phyloP scores from a whole-genome alignment of 2,888 invertebrate species.

The Protodeltote pygarga region DNA sequence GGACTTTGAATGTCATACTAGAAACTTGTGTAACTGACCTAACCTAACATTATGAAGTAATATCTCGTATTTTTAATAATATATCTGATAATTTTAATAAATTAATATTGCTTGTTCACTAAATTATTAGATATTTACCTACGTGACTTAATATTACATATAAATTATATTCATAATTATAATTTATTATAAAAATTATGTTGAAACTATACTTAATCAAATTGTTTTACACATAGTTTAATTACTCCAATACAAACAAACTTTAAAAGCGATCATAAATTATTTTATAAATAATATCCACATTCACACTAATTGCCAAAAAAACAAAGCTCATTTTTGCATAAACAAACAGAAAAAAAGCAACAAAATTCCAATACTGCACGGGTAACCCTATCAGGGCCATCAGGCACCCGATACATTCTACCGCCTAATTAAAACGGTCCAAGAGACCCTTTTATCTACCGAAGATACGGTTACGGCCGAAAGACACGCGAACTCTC shows the following conservation, averaged over 20 bases:
- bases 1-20: no score
- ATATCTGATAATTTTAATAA: no score
- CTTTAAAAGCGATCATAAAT: constrained; percentile 14
- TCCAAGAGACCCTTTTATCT: constrained; percentile 81
- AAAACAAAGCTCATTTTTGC: constrained; percentile 9
- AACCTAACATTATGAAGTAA: no score
- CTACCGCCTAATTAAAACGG: constrained; percentile 84
- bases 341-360: constrained; percentile 41
- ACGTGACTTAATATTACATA: no score
- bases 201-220: no score
- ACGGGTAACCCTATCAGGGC: constrained; percentile 63
- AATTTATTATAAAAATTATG: not conserved
- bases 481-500: constrained; percentile 79
- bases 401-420: constrained; percentile 73
- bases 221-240: no score
- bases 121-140: no score
- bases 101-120: no score
- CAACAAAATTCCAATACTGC: constrained; percentile 35
- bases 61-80: no score
- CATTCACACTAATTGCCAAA: constrained; percentile 35
- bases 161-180: no score
- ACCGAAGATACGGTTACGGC: constrained; percentile 79
- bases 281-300: constrained; percentile 25
- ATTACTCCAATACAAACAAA: constrained; percentile 4
- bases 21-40: no score